Conservation (phyloP, 2,797 vertebrate genomes). For the Sebastes diaconus region DNA sequence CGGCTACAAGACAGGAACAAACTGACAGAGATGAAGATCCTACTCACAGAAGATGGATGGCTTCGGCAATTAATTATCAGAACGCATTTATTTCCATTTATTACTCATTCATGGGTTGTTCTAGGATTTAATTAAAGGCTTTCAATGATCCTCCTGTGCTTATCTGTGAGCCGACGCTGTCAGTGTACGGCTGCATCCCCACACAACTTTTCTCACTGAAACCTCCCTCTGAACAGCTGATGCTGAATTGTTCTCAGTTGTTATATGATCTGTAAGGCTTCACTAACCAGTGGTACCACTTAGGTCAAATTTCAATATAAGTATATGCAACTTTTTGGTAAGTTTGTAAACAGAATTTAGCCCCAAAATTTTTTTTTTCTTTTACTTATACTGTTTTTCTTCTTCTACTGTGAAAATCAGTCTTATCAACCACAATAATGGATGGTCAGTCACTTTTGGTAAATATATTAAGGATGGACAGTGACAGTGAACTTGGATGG, state of each 20-base stretch:
- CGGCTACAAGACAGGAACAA: neutral
- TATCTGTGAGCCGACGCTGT: neutral
- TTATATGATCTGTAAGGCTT: neutral
- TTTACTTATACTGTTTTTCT: neutral
- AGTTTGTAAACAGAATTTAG: no score
- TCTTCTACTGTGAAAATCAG: neutral
- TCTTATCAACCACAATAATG: neutral
- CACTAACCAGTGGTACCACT: neutral
- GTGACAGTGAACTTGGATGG: neutral
- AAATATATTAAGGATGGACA: neutral
- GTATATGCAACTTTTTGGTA: neutral
- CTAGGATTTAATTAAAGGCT: conserved; percentile 50
- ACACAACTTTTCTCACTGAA: neutral
- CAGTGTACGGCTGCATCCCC: neutral
- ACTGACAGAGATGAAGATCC: neutral
- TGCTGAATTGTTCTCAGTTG: neutral
- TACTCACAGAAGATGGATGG: conserved; percentile 5
- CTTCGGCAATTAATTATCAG: neutral
- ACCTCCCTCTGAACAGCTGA: neutral
- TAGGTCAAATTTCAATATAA: no score
- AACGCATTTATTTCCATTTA: conserved; percentile 12
- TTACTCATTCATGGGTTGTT: conserved; percentile 12
- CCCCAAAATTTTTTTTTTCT: fast-evolving
- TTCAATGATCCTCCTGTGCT: conserved; percentile 6
- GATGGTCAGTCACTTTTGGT: neutral